Percentiles rank a stretch among this genome's conserved stretches.
phyloP scores from a whole-genome alignment of 2,113 vertebrate genomes.

The Brienomyrus longianalis region DNA sequence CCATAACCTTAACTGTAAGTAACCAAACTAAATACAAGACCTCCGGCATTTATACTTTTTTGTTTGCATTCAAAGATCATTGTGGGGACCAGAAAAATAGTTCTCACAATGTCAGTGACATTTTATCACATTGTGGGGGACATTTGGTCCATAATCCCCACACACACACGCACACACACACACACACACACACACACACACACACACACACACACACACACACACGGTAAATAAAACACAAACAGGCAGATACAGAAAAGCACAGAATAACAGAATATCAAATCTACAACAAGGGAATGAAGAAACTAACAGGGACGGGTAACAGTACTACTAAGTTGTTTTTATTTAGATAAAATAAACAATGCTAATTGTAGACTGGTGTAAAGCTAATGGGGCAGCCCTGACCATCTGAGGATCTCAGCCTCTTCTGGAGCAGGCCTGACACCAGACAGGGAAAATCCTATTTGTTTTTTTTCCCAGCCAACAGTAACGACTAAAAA shows the following conservation, averaged over 20 bases:
- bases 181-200: not conserved
- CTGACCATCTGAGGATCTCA: not conserved
- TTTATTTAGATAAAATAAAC: not conserved
- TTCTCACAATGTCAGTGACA: too few relatives aligned
- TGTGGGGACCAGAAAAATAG: too few relatives aligned
- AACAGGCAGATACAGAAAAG: too few relatives aligned
- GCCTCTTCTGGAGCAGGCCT: not conserved
- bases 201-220: too few relatives aligned
- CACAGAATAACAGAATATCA: not conserved
- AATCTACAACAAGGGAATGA: not conserved
- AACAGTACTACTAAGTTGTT: not conserved
- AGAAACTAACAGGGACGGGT: not conserved
- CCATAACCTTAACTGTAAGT: too few relatives aligned
- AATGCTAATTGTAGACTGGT: not conserved
- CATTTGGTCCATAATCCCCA: not conserved
- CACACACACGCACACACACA: not conserved
- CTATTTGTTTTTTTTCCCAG: conserved; percentile 18
- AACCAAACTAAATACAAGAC: too few relatives aligned
- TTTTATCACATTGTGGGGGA: not conserved
- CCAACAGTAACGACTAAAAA: conserved; percentile 5
- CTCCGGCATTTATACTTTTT: too few relatives aligned
- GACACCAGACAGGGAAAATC: not conserved
- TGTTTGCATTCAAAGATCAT: too few relatives aligned
- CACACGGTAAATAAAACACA: too few relatives aligned
- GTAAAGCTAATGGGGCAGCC: not conserved